These are phyloP conservation scores for Chaenodraco wilsoni DNA, from an alignment of 2,797 vertebrate species.

Conservation along the genomic window DNA sequence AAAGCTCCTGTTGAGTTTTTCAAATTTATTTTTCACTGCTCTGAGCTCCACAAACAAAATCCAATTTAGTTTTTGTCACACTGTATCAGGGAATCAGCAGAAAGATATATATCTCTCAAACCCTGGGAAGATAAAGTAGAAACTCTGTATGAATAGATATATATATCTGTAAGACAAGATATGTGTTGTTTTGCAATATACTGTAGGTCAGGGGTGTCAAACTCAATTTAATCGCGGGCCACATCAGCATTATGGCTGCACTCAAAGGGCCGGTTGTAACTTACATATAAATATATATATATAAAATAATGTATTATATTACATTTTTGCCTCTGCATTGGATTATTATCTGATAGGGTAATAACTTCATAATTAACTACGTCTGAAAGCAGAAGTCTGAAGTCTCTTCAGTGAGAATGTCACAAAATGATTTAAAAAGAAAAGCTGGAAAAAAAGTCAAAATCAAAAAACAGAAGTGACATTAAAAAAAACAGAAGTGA, in stretches of 20 bases:
- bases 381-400: no score
- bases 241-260: background rate
- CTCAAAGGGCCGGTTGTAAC: background rate
- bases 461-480: no score
- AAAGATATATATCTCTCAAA: slow-evolving; percentile 1
- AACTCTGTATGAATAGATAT: background rate
- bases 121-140: background rate
- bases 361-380: no score
- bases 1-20: slow-evolving; percentile 1
- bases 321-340: no score
- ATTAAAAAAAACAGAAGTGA: no score
- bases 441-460: no score
- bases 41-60: background rate
- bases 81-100: background rate
- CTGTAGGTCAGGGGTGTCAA: background rate
- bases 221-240: no score
- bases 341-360: no score
- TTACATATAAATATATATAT: background rate
- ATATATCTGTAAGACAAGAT: background rate
- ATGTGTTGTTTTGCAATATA: background rate
- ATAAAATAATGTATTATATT: no score
- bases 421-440: no score
- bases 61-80: slow-evolving; percentile 3
- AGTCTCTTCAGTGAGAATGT: no score
- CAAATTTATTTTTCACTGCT: background rate